Evolutionary conservation across 2,797 vertebrate species (phyloP).

Genomic region (Allobates femoralis): DNA sequence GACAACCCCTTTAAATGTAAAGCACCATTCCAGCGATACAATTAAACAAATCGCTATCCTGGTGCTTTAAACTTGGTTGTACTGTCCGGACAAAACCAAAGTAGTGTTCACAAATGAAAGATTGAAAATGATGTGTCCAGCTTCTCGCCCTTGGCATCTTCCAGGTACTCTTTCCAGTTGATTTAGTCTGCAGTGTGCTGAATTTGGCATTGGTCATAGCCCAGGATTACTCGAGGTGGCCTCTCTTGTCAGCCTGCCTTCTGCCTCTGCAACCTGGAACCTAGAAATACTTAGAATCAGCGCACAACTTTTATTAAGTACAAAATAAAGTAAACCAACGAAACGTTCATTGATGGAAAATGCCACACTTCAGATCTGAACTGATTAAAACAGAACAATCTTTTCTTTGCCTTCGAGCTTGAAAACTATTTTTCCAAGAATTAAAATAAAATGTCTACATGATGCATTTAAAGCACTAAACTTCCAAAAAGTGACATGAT

Average conservation of each 20-base stretch:
- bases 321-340: conserved; percentile 17
- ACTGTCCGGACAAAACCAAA: background rate
- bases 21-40: too few relatives aligned
- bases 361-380: background rate
- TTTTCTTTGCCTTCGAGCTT: conserved; percentile 7
- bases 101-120: background rate
- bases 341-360: conserved; percentile 29
- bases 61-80: background rate
- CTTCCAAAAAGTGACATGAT: conserved; percentile 13
- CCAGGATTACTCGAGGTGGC: conserved; percentile 8
- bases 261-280: conserved; percentile 20
- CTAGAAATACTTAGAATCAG: conserved; percentile 42
- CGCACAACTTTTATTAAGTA: background rate
- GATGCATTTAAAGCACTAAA: background rate
- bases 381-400: background rate
- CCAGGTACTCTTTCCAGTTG: conserved; percentile 13
- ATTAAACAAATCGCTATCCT: too few relatives aligned
- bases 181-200: conserved; percentile 4
- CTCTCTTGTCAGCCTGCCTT: conserved; percentile 18
- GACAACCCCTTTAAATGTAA: too few relatives aligned
- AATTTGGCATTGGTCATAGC: conserved; percentile 32
- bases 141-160: conserved; percentile 6
- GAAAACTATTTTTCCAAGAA: conserved; percentile 18
- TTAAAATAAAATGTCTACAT: conserved; percentile 16
- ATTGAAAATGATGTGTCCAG: background rate